Percentiles rank a stretch among this genome's conserved stretches.
Evolutionary conservation across 2,797 vertebrate genomes (phyloP).

Genomic region (Ibycter americanus): DNA sequence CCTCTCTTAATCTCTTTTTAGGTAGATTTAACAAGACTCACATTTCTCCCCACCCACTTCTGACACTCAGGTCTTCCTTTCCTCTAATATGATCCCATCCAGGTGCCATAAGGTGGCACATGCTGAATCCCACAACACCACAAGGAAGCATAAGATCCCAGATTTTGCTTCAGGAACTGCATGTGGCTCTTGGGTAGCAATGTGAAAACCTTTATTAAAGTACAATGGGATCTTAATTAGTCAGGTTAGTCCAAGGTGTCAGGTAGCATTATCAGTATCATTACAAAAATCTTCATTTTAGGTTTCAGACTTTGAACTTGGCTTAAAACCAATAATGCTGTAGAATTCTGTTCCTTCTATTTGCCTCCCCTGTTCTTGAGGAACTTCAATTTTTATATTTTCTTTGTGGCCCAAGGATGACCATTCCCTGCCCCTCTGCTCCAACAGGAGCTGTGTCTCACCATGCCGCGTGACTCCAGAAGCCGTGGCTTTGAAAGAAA

Average conservation of each 20-base stretch:
- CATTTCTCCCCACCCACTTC: neutral
- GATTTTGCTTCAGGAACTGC: neutral
- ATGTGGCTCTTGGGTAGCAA: neutral
- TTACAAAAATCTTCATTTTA: neutral
- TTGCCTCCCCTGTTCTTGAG: neutral
- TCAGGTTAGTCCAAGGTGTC: neutral
- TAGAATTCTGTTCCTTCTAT: neutral
- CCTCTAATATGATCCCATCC: neutral
- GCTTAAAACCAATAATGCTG: neutral
- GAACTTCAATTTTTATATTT: neutral
- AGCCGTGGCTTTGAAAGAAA: neutral
- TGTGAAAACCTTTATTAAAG: neutral
- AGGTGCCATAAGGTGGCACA: neutral
- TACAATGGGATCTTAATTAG: neutral
- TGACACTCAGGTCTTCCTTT: neutral
- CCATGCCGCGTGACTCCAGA: neutral
- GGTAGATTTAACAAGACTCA: neutral
- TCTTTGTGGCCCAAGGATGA: neutral
- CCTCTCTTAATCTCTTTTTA: neutral
- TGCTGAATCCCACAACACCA: neutral
- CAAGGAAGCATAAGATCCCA: neutral
- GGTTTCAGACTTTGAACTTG: neutral
- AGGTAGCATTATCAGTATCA: neutral
- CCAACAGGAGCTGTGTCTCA: neutral
- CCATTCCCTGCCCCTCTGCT: neutral